These are phyloP conservation scores for Balaenoptera acutorostrata DNA, from an alignment of 2,113 vertebrate genomes.

Conservation along the genomic window DNA sequence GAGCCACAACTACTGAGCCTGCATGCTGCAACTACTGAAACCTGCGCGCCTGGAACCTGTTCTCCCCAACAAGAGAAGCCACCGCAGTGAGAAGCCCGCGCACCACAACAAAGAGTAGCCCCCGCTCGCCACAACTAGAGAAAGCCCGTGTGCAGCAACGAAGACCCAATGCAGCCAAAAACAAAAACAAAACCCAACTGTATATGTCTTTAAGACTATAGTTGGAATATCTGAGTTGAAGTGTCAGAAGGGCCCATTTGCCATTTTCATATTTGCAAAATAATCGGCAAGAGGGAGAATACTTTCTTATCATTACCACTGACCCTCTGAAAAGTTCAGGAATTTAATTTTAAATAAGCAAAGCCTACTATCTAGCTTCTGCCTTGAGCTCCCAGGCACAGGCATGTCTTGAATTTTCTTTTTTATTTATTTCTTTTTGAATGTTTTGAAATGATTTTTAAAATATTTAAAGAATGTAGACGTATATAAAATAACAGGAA, in stretches of 20 bases:
- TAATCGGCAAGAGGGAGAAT: neutral
- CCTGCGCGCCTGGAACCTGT: too few relatives aligned
- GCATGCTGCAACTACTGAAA: too few relatives aligned
- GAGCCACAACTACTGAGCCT: too few relatives aligned
- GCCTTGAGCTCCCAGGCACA: neutral
- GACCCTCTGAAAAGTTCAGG: neutral
- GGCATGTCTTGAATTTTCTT: neutral
- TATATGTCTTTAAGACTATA: neutral
- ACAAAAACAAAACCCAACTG: neutral
- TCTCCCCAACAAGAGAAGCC: too few relatives aligned
- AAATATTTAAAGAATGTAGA: neutral
- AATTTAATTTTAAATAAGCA: neutral
- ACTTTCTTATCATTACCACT: neutral
- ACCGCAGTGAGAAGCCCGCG: too few relatives aligned
- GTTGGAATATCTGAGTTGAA: neutral
- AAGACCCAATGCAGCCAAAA: too few relatives aligned
- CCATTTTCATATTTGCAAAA: neutral
- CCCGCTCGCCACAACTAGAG: too few relatives aligned
- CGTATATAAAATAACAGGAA: neutral
- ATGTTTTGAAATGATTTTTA: neutral
- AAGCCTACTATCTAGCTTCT: neutral
- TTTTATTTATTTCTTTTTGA: neutral
- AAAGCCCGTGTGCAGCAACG: too few relatives aligned
- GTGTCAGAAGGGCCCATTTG: neutral
- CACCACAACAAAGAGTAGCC: too few relatives aligned